Conservation (phyloP, 2,888 invertebrate species). For the Mayetiola destructor region DNA sequence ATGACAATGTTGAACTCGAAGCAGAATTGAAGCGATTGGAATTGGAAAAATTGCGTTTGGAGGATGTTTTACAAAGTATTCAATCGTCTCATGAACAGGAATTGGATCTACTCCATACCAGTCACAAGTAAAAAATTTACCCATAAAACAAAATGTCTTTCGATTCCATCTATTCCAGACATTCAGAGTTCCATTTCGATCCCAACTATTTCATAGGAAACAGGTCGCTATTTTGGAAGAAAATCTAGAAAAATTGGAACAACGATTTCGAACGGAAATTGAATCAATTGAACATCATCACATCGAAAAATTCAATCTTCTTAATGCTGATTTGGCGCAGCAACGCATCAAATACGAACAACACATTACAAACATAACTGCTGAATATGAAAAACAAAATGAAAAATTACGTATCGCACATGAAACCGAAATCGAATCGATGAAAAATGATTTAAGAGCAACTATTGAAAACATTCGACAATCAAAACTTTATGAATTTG, state of each 20-base stretch:
- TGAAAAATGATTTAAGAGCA: constrained; percentile 25
- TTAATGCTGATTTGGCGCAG: constrained; percentile 24
- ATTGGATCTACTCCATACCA: constrained; percentile 31
- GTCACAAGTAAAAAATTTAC: constrained; percentile 27
- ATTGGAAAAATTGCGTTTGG: constrained; percentile 32
- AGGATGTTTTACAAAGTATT: constrained; percentile 31
- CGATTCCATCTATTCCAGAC: no score
- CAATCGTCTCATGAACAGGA: constrained; percentile 33
- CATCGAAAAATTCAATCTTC: constrained; percentile 24
- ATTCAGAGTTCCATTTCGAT: background rate
- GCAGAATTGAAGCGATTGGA: constrained; percentile 29
- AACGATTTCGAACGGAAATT: constrained; percentile 28
- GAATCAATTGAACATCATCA: constrained; percentile 25
- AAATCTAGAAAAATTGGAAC: constrained; percentile 27
- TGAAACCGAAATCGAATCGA: constrained; percentile 26
- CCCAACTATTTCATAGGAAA: constrained; percentile 24
- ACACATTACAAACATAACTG: constrained; percentile 24
- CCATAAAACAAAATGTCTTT: background rate
- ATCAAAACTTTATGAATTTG: constrained; percentile 31
- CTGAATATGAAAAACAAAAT: constrained; percentile 28
- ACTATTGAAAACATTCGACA: constrained; percentile 30
- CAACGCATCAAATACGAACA: constrained; percentile 24
- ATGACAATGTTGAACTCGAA: constrained; percentile 21
- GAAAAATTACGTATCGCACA: constrained; percentile 27
- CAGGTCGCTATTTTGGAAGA: constrained; percentile 30